Base-by-base conservation (phyloP, 2,888 invertebrate genomes). In the Troides aeacus region DNA sequence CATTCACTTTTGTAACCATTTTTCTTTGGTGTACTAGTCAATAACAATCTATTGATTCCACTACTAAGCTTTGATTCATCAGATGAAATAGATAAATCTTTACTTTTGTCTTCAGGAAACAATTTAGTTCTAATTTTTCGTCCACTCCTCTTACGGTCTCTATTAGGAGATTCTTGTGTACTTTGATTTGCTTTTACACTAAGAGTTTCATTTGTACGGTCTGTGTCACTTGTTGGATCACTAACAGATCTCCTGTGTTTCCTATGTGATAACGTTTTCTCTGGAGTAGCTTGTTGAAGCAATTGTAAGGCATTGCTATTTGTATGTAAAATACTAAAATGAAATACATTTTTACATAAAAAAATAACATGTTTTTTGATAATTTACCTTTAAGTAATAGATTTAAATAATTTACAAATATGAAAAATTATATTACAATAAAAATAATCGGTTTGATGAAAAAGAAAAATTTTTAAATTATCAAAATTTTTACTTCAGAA, bases 1-100 rank as follows among this genome's bases (percentile, higher is more conserved):
- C 81, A 84, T 0, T 90, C 89, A 0, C 81, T 74, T 71, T 81
- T 85, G 0, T 83, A 67, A 8, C 82, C 85, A 73, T 89, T 90
- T 70, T 92, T 92, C 72, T 90, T 63, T 0, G 92, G 92, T 1
- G 92, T 92, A 69, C 90, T 91, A 0, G 91, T 85, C 56, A 90
- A 64, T 0, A 80, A 77, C 0, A 90, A 64, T 70, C 81, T 80
- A 23, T 90, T 89, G 1, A 88, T 72, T 0, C 89, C 86, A 0
- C 73, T 56, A 39, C 84, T 87, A 0, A 90, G 65, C 64, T 84
- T 79, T 0, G 88, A 88, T 62, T 92, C 92, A 70, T 92, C 90
- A 0, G 91, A 88, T 0, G 89, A 89, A 0, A 84, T 64, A 0
- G 91, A 86, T 0, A 86, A 84, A 58, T 84, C 78, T 62, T 82